Evolutionary conservation across 2,113 vertebrate genomes (phyloP), one percentile per base, ranked within the genome.

Genomic region (Beaufortia kweichowensis): DNA sequence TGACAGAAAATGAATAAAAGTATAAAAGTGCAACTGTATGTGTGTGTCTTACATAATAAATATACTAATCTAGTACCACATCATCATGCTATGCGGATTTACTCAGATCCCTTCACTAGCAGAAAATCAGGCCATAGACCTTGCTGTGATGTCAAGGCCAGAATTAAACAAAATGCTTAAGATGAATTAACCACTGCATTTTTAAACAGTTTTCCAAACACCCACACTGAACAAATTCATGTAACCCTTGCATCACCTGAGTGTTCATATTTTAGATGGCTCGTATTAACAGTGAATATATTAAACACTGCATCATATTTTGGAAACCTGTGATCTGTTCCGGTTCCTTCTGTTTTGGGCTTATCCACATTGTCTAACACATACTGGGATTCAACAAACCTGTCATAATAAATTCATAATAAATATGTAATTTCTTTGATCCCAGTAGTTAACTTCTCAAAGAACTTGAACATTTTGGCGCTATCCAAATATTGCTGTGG

Each of bases 21-120:
- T 65, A 29, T 70, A 19, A n/a, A 55, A 63, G 75, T 61, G 28
- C 50, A 23, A 60, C 15, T 61, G 68, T 3, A 28, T 43, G 63
- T 2, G n/a, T 26, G 46, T n/a, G 31, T 61, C 21, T 75, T 75
- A 73, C 70, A 69, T 57, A 75, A 53, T 74, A 81, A 81, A 57
- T 61, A 29, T 63, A 75, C 60, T 78, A 74, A 81, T 81, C 75
- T 55, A 53, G 17, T 53, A 23, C 29, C 56, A 23, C 55, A 28
- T 61, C 75, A 73, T 60, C 28, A 12, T 28, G 55, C 50, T n/a
- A 23, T 66, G 53, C 50, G 43, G 55, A 73, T 81, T 81, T 72
- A 81, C 75, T 66, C 24, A 81, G 73, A 68, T 74, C 69, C 68
- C 46, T 41, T 63, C 43, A 63, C 73, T 33, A 74, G 63, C 69